Percentiles rank a stretch among this genome's conserved stretches.
Conservation (phyloP, 2,888 invertebrate genomes). For the Ommatoiulus sabulosus region DNA sequence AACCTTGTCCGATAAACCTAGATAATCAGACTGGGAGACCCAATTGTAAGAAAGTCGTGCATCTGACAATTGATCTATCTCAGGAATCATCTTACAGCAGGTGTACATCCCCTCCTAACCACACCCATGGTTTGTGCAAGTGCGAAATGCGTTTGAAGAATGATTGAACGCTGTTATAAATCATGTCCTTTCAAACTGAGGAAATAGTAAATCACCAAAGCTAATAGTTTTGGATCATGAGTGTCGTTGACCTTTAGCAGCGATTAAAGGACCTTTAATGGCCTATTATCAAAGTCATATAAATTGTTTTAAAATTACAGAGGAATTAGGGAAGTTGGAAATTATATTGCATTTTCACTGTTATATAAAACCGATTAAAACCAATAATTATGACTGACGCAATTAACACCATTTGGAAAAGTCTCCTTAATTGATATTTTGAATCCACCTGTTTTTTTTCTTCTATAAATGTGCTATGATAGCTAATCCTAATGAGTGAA, state of each 20-base stretch:
- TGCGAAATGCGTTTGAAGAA: neutral
- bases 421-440: neutral
- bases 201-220: neutral
- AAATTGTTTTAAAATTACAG: neutral
- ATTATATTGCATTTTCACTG: neutral
- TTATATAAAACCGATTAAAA: neutral
- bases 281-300: neutral
- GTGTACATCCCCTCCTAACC: neutral
- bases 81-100: neutral
- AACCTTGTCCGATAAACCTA: constrained; percentile 6
- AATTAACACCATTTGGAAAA: neutral
- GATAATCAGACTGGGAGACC: neutral
- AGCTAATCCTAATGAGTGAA: neutral
- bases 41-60: neutral
- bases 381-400: neutral
- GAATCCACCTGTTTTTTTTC: neutral
- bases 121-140: neutral
- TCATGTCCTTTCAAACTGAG: neutral
- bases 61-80: neutral
- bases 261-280: neutral
- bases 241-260: neutral
- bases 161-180: neutral
- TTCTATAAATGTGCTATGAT: neutral
- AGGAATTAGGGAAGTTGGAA: neutral
- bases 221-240: neutral